These are phyloP conservation scores for Dicyrtoma fusca DNA, from an alignment of 2,888 invertebrate species.

Conservation along the genomic window DNA sequence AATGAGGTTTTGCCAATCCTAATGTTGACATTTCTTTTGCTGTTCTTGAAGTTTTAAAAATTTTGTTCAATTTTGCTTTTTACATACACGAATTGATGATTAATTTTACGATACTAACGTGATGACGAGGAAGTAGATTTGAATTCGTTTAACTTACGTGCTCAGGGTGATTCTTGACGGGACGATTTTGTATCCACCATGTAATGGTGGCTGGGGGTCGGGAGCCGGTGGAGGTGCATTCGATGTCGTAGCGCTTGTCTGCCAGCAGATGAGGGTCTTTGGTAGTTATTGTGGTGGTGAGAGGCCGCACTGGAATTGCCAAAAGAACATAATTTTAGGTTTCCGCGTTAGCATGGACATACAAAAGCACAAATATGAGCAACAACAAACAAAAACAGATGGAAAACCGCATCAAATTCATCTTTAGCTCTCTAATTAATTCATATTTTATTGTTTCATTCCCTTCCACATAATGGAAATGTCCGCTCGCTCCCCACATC, in stretches of 20 bases:
- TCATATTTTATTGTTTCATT: not conserved
- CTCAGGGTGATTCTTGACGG: conserved; percentile 77
- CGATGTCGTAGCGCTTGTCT: conserved; percentile 82
- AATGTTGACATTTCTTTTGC: too few species aligned
- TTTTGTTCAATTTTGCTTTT: too few species aligned
- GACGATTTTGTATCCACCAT: conserved; percentile 87
- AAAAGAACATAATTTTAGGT: conserved; percentile 2
- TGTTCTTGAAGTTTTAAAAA: too few species aligned
- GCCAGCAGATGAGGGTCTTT: conserved; percentile 78
- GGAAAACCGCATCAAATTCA: conserved; percentile 18
- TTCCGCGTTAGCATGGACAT: not conserved
- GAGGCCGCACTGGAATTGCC: conserved; percentile 74
- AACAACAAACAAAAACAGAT: not conserved
- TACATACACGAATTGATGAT: too few species aligned
- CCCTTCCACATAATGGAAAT: too few species aligned
- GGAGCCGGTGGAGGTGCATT: conserved; percentile 84
- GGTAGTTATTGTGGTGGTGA: conserved; percentile 79
- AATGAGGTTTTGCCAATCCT: too few species aligned
- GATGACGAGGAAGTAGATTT: not conserved
- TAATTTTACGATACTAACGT: too few species aligned
- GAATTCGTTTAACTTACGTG: conserved; percentile 68
- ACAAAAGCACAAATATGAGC: not conserved
- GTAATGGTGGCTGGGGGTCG: conserved; percentile 82
- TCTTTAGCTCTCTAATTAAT: conserved; percentile 4
- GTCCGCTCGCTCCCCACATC: too few species aligned